Conservation (phyloP, 2,797 vertebrate species). For the Tapera naevia region DNA sequence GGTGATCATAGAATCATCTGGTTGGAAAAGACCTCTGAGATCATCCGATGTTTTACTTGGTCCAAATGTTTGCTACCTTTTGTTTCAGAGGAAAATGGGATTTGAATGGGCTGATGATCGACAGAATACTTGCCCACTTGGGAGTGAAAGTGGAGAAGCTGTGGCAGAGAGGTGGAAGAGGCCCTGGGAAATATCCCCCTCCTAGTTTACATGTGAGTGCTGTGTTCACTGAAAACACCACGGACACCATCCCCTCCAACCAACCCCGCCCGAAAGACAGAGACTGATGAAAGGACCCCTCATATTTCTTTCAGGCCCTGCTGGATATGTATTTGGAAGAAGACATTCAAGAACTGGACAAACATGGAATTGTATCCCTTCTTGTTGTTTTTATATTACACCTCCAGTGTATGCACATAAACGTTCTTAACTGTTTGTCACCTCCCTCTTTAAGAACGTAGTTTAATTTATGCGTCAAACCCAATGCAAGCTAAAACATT, state of each 20-base stretch:
- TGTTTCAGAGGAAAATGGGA: slow-evolving; percentile 88
- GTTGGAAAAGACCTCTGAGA: no score
- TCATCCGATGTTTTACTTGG: slow-evolving; percentile 9
- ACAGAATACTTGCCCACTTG: slow-evolving; percentile 87
- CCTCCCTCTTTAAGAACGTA: rapidly evolving
- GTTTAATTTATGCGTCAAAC: neutral
- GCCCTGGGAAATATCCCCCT: slow-evolving; percentile 92
- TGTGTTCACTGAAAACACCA: neutral
- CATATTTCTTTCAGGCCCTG: slow-evolving; percentile 81
- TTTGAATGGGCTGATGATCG: slow-evolving; percentile 91
- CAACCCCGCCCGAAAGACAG: neutral
- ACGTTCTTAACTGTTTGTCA: neutral
- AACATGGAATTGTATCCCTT: slow-evolving; percentile 96
- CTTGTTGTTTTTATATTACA: neutral
- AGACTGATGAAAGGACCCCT: neutral
- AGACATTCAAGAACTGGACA: slow-evolving; percentile 84
- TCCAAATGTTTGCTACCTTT: neutral
- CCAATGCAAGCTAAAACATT: no score
- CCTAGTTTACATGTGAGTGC: slow-evolving; percentile 86
- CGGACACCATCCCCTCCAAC: neutral
- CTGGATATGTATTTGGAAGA: slow-evolving; percentile 93
- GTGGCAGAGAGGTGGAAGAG: slow-evolving; percentile 91
- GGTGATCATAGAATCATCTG: no score
- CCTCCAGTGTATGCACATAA: neutral
- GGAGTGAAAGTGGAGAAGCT: slow-evolving; percentile 83